Percentiles rank a stretch among this genome's conserved stretches.
phyloP scores from a whole-genome alignment of 92 coral and sea anemone species.

The Porites cylindrica region DNA sequence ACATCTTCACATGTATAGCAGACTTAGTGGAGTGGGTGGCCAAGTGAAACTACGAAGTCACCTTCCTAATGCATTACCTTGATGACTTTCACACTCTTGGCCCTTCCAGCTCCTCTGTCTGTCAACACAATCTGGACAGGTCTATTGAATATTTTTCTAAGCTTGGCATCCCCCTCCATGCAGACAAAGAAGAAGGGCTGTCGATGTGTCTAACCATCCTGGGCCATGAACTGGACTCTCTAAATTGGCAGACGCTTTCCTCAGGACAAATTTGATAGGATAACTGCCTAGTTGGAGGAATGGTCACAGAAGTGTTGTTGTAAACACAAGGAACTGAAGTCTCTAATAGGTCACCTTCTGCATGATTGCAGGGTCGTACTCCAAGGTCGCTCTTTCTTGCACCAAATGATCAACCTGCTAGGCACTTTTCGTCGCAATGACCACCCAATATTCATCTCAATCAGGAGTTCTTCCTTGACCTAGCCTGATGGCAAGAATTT shows the following conservation, averaged over 20 bases:
- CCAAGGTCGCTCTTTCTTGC: neutral
- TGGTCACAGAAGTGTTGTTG: conserved; percentile 27
- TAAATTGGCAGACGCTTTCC: conserved; percentile 6
- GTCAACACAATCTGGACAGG: conserved; percentile 1
- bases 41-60: neutral
- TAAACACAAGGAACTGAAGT: conserved; percentile 5
- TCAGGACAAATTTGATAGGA: conserved; percentile 1
- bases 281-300: neutral
- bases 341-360: conserved; percentile 13
- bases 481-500: neutral
- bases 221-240: conserved; percentile 36
- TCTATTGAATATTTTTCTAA: neutral
- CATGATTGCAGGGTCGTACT: neutral
- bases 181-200: conserved; percentile 37
- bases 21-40: conserved; percentile 5
- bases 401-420: neutral
- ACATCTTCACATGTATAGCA: neutral
- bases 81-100: conserved; percentile 41
- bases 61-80: conserved; percentile 24
- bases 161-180: conserved; percentile 29
- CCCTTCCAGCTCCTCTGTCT: neutral
- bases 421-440: neutral
- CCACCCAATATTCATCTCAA: neutral
- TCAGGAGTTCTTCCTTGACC: neutral
- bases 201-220: conserved; percentile 15